Conservation (phyloP, 2,113 vertebrate species). For the Orycteropus afer region DNA sequence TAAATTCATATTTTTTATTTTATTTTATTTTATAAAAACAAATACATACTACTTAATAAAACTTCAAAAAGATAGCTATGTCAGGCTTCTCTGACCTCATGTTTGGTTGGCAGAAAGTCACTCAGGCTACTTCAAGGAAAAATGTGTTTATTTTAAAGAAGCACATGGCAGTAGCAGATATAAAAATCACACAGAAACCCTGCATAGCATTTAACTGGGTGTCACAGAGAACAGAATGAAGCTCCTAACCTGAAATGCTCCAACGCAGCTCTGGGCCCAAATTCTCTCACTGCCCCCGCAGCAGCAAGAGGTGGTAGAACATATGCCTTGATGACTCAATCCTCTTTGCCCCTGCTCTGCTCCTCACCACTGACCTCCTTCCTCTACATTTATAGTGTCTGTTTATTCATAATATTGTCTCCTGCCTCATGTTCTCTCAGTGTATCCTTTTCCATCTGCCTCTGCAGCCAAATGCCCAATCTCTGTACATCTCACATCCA, state of each 20-base stretch:
- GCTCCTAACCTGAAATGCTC: neutral
- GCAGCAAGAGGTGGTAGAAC: neutral
- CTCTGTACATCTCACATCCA: constrained; percentile 4
- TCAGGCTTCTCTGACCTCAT: neutral
- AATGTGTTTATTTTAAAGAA: neutral
- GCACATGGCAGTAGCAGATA: neutral
- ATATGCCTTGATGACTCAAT: neutral
- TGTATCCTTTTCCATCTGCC: neutral
- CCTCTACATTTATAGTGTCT: constrained; percentile 25
- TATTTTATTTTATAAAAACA: neutral
- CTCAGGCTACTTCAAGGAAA: neutral
- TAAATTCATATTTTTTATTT: constrained; percentile 42
- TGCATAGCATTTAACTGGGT: neutral
- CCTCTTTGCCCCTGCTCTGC: neutral
- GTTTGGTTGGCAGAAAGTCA: neutral
- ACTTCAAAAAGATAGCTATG: neutral
- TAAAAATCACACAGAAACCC: neutral
- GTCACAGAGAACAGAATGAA: neutral
- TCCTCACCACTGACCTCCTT: constrained; percentile 28
- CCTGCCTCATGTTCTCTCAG: neutral
- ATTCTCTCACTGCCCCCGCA: neutral
- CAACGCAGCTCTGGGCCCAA: neutral
- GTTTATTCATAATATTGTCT: constrained; percentile 22
- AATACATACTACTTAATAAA: constrained; percentile 25
- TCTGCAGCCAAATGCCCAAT: constrained; percentile 9